Percentiles rank a stretch among this genome's conserved stretches.
These are phyloP conservation scores for Psittacula derbiana DNA, from an alignment of 2,797 vertebrate species.

Conservation along the genomic window DNA sequence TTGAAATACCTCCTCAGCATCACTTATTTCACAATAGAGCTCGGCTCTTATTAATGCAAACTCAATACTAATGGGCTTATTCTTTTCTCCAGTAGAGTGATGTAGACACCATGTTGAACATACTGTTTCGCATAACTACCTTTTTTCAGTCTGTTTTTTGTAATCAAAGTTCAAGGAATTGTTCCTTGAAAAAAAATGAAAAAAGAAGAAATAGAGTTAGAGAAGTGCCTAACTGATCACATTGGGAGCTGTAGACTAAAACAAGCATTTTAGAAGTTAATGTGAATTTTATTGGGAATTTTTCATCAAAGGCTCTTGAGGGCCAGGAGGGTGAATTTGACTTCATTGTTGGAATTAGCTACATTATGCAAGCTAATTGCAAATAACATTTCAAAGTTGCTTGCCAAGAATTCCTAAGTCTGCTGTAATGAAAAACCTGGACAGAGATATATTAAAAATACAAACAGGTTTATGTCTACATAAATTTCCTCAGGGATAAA, in stretches of 20 bases:
- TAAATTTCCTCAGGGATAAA: constrained; percentile 8
- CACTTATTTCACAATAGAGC: not conserved
- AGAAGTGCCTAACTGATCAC: not conserved
- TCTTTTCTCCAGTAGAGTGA: constrained; percentile 12
- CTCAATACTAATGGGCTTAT: not conserved
- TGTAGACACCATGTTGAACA: constrained; percentile 13
- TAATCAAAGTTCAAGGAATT: constrained; percentile 23
- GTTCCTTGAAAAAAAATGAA: not conserved
- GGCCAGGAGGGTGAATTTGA: not conserved
- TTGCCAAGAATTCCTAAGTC: not conserved
- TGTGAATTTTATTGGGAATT: not conserved
- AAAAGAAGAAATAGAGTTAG: fast-evolving
- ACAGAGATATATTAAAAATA: not conserved
- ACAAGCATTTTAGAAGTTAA: not conserved
- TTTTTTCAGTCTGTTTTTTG: not conserved
- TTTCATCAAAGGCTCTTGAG: not conserved
- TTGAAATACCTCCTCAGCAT: not conserved
- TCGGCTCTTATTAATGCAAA: not conserved
- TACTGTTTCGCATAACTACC: not conserved
- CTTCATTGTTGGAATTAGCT: not conserved
- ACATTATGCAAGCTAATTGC: constrained; percentile 10
- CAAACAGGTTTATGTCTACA: not conserved
- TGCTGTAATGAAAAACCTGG: not conserved
- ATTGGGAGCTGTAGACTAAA: not conserved
- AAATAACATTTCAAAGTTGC: not conserved